Base-by-base conservation (phyloP, 2,113 vertebrate species). In the Melanerpes formicivorus region DNA sequence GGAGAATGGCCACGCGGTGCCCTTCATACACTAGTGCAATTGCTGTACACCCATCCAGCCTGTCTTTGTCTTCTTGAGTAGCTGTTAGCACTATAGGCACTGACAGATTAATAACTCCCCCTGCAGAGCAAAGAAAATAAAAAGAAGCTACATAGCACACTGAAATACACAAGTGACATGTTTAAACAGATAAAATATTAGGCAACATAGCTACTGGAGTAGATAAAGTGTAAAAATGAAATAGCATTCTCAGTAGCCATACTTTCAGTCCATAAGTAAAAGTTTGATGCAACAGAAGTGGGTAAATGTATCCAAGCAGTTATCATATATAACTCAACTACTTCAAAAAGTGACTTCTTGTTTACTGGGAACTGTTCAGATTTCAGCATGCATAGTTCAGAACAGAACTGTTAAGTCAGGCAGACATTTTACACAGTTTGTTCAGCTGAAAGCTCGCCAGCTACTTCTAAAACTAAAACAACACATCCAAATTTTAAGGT, bases 51-150 rank as follows among this genome's bases (percentile, higher is more conserved):
- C 99, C 98, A 0, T 99, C 99, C 70, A 99, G 96, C 46, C 98
- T 98, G 42, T 99, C 98, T 90, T 98, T 99, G 87, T 99, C 99
- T n/a, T 98, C 97, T 4, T 95, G 90, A 3, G 98, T 98, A 84
- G 98, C 97, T 0, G 99, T 97, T 96, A 99, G 97, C 83, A 99
- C 99, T 86, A 99, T 97, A 50, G 99, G 99, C 95, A 99, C 99
- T 3, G 99, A 99, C 85, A 99, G 95, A 96, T 99, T 99, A 95
- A 99, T 99, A 84, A 99, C 98, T 6, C 99, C 99, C 25, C 99
- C 99, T 99, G 93, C 54, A 78, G 71, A 79, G 60, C 9, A 89
- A 77, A 34, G 10, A 34, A 2, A 1, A 7, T 10, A 54, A 70
- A 32, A 71, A 75, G 13, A 86, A 62, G 11, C 15, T 50, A 30